Percentiles rank a stretch among this genome's conserved stretches.
Conservation (phyloP, 2,888 invertebrate species). For the Drosophila barbarae region DNA sequence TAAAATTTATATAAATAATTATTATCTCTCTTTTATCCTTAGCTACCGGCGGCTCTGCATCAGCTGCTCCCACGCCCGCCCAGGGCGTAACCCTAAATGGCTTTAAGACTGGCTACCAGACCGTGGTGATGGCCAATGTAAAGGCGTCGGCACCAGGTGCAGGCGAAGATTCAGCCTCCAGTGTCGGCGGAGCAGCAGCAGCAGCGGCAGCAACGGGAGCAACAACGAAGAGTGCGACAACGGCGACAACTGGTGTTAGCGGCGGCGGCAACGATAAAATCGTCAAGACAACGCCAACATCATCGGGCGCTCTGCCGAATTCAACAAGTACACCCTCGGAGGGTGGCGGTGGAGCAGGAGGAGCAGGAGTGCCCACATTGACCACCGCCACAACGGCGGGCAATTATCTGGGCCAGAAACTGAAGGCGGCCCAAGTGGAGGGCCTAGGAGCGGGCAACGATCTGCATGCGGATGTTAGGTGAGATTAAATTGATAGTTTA, state of each 20-base stretch:
- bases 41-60: slow-evolving; percentile 20
- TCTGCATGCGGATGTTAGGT: slow-evolving; percentile 78
- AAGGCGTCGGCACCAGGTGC: slow-evolving; percentile 38
- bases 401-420: slow-evolving; percentile 77
- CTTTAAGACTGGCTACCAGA: slow-evolving; percentile 67
- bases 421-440: slow-evolving; percentile 77
- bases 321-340: slow-evolving; percentile 4
- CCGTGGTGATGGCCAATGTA: slow-evolving; percentile 60
- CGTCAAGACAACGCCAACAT: slow-evolving; percentile 38
- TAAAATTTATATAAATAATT: too few species aligned
- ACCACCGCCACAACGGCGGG: slow-evolving; percentile 76
- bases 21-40: background rate
- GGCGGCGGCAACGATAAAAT: slow-evolving; percentile 51
- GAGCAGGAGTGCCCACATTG: slow-evolving; percentile 48
- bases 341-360: slow-evolving; percentile 31
- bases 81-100: slow-evolving; percentile 59
- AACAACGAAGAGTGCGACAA: slow-evolving; percentile 10
- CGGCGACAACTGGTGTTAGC: slow-evolving; percentile 8
- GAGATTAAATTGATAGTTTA: slow-evolving; percentile 28
- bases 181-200: background rate
- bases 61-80: slow-evolving; percentile 43
- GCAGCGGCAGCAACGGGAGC: slow-evolving; percentile 3
- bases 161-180: slow-evolving; percentile 28
- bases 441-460: slow-evolving; percentile 75
- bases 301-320: slow-evolving; percentile 2